Percentiles rank a stretch among this genome's conserved stretches.
Evolutionary conservation across 2,113 vertebrate genomes (phyloP).

Genomic region (Oxyura jamaicensis): DNA sequence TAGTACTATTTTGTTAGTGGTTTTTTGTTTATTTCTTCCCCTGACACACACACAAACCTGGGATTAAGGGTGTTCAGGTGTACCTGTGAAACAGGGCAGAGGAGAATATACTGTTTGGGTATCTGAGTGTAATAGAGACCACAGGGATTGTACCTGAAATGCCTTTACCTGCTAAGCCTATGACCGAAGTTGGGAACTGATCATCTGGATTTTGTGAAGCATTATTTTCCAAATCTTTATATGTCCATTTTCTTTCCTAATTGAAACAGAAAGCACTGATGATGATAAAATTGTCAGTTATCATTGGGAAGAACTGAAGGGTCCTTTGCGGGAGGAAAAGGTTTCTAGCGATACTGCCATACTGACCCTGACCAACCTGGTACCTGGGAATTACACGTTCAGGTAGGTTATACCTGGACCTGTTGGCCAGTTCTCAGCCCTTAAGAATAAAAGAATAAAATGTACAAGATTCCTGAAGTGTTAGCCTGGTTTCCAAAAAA

Average conservation of each 20-base stretch:
- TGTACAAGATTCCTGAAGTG: not conserved
- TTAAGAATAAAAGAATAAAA: not conserved
- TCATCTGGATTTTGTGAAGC: not conserved
- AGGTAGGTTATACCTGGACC: conserved; percentile 76
- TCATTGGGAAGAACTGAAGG: conserved; percentile 96
- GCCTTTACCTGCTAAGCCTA: not conserved
- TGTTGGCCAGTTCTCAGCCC: not conserved
- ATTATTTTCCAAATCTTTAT: not conserved
- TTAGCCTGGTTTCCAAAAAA: not conserved
- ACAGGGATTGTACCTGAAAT: not conserved
- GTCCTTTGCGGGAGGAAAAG: conserved; percentile 93
- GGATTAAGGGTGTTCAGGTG: not conserved
- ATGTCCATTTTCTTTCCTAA: not conserved
- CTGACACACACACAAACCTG: not conserved
- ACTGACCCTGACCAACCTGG: conserved; percentile 89
- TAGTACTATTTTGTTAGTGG: not conserved
- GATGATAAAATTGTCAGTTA: conserved; percentile 93
- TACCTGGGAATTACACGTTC: conserved; percentile 97
- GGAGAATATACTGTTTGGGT: not conserved
- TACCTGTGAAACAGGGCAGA: not conserved
- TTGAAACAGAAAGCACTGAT: conserved; percentile 90
- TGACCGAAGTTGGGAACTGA: not conserved
- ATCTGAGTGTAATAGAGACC: not conserved
- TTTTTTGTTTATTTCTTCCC: not conserved
- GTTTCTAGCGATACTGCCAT: conserved; percentile 87